These are phyloP conservation scores for Heliconius ethilla DNA, from an alignment of 2,888 invertebrate species.

Conservation along the genomic window DNA sequence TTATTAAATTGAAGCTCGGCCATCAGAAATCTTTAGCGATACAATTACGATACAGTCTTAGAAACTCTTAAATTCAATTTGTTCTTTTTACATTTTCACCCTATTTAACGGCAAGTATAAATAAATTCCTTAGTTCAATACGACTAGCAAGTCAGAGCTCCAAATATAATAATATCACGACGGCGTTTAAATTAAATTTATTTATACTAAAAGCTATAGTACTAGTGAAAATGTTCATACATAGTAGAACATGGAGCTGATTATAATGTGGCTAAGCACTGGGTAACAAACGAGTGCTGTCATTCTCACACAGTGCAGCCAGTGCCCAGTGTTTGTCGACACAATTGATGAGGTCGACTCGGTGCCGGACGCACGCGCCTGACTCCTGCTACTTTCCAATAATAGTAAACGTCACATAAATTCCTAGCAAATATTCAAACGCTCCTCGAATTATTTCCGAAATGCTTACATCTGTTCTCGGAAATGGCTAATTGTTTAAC, in stretches of 20 bases:
- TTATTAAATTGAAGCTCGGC: conserved; percentile 15
- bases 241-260: conserved; percentile 20
- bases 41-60: conserved; percentile 3
- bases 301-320: conserved; percentile 48
- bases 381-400: conserved; percentile 25
- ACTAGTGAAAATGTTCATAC: conserved; percentile 10
- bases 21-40: not conserved
- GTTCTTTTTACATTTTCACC: not conserved
- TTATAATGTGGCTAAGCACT: conserved; percentile 42
- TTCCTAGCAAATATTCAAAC: conserved; percentile 28
- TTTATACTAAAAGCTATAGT: not conserved
- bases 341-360: conserved; percentile 48
- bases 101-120: not conserved
- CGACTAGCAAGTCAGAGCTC: not conserved
- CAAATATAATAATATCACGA: not conserved
- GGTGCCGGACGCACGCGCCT: conserved; percentile 45
- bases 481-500: conserved; percentile 6
- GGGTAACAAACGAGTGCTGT: conserved; percentile 50
- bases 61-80: conserved; percentile 4
- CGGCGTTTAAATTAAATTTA: not conserved
- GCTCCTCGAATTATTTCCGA: conserved; percentile 9
- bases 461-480: conserved; percentile 17
- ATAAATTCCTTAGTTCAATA: not conserved
- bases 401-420: conserved; percentile 29
- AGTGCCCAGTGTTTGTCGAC: conserved; percentile 47